phyloP scores from a whole-genome alignment of 2,888 invertebrate species.

The Metellina segmentata region DNA sequence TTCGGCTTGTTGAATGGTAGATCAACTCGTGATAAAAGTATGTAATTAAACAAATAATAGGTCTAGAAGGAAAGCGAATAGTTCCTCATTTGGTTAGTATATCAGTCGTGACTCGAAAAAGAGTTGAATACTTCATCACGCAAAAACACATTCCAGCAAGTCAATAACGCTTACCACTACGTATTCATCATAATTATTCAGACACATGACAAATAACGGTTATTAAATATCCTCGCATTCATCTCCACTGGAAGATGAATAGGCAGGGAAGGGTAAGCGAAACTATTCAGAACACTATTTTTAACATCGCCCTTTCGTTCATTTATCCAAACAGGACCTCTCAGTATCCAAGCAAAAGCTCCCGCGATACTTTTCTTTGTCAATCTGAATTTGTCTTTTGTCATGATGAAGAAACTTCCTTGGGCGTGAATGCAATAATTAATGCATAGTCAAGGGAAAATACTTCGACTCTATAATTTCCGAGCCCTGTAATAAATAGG shows the following conservation, averaged over 20 bases:
- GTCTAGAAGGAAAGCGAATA: too few relatives aligned
- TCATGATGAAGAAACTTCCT: neutral
- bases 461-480: neutral
- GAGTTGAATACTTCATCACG: neutral
- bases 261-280: conserved; percentile 3
- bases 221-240: conserved; percentile 21
- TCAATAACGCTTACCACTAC: neutral
- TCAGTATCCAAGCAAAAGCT: neutral
- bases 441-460: conserved; percentile 9
- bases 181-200: conserved; percentile 16
- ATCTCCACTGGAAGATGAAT: conserved; percentile 7
- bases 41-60: too few relatives aligned
- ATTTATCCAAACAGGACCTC: neutral
- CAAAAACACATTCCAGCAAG: neutral
- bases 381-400: conserved; percentile 23
- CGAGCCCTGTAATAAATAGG: neutral
- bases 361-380: conserved; percentile 10
- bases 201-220: conserved; percentile 25
- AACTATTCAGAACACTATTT: conserved; percentile 22
- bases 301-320: conserved; percentile 17
- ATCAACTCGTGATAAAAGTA: too few relatives aligned
- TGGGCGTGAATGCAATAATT: conserved; percentile 19
- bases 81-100: too few relatives aligned
- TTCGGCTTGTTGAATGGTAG: too few relatives aligned
- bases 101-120: too few relatives aligned